These are phyloP conservation scores for Oreortyx pictus DNA, from an alignment of 2,797 vertebrate genomes.

Conservation along the genomic window DNA sequence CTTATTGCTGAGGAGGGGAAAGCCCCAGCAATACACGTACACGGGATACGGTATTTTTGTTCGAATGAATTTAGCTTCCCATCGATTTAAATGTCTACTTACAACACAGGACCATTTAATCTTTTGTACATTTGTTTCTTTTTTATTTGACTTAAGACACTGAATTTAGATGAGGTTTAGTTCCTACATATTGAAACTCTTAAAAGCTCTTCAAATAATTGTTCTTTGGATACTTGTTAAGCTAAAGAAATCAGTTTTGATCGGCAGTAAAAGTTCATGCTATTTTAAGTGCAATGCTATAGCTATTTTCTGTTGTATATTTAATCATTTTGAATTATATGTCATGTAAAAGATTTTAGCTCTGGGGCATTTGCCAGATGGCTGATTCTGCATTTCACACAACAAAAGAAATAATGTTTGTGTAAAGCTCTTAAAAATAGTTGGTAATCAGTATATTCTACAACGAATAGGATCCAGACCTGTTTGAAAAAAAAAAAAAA, in stretches of 20 bases:
- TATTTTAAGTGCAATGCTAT: conserved; percentile 81
- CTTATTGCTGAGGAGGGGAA: conserved; percentile 49
- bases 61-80: conserved; percentile 63
- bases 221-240: conserved; percentile 78
- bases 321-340: conserved; percentile 84
- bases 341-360: conserved; percentile 85
- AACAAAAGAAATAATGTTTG: conserved; percentile 87
- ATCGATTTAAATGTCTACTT: conserved; percentile 73
- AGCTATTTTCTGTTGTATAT: conserved; percentile 83
- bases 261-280: conserved; percentile 81
- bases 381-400: conserved; percentile 84
- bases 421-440: conserved; percentile 84
- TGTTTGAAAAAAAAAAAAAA: conserved; percentile 78
- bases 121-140: conserved; percentile 64
- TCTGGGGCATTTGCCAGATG: conserved; percentile 87
- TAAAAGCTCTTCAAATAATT: conserved; percentile 78
- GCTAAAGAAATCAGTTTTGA: conserved; percentile 80
- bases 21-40: conserved; percentile 56
- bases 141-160: conserved; percentile 70
- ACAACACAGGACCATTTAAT: conserved; percentile 48
- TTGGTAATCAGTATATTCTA: conserved; percentile 87
- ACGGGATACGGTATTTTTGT: conserved; percentile 58
- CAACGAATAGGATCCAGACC: conserved; percentile 83
- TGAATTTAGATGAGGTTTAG: conserved; percentile 71
- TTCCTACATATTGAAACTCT: conserved; percentile 73